Evolutionary conservation across 2,113 vertebrate species (phyloP), one percentile per base, ranked within the genome.

Genomic region (Anarrhichthys ocellatus): DNA sequence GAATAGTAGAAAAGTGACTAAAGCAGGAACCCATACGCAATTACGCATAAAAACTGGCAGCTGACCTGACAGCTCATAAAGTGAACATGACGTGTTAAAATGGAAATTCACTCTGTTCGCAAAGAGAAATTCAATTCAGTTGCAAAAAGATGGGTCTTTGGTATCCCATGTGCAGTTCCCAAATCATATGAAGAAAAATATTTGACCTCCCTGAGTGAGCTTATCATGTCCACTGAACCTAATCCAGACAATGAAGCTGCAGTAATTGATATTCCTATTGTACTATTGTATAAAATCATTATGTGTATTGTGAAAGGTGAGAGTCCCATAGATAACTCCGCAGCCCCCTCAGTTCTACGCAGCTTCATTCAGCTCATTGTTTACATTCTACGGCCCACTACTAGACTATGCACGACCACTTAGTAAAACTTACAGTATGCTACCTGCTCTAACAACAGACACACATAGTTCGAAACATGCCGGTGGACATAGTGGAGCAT

Each of bases 11-110:
- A 69, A 69, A 34, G 2, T 50, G 59, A 79, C 27, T 58, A 17
- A 77, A 18, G 72, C 10, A 68, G 78, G 29, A 72, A 46, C 78
- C 70, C 58, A 27, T 78, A 6, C 9, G 40, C 73, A 84, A 85
- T 67, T 56, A 74, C 67, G 54, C 42, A 81, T 65, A 36, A 74
- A 77, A 85, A 68, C 64, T 73, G 46, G 24, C 74, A 65, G 56
- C 9, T 56, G 22, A 61, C 66, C 50, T 76, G 76, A 64, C 20
- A 66, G 63, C 61, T 82, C 27, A 81, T 62, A 29, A 84, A 85
- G 70, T 69, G 27, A 59, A 54, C 24, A 85, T 40, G 22, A 50
- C 18, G 13, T 44, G 58, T 81, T 70, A 15, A 83, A 81, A 78
- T 76, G 46, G 36, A 71, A 78, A 46, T 48, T 46, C 14, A 54